Base-by-base conservation (phyloP, 1,140 invertebrate species). In the Drosophila lacteicornis region DNA sequence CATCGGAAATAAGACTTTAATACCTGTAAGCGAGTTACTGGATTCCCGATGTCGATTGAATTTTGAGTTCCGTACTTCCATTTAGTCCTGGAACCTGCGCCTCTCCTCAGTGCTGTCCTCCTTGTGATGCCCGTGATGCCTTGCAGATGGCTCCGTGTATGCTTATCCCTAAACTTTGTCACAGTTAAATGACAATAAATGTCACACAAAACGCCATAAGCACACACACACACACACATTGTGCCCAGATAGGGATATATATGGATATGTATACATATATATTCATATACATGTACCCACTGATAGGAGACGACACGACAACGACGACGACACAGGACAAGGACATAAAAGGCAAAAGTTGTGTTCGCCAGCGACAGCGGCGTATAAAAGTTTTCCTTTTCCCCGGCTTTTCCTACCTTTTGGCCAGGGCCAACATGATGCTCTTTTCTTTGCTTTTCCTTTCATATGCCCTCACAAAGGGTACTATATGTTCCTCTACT, bases 111-210 rank as follows among this genome's bases (percentile, higher is more conserved):
- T 22, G 19, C 19, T 22, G 19, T 22, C 19, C 19, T 13, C 13
- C 57, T 36, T 5, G 3, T 51, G 47, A 15, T 42, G 36, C 36
- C 33, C 22, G 59, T 59, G 69, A 59, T 47, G 43, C 22, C 53
- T 57, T 43, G 12, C 69, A 71, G 55, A 58, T 73, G 69, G 38
- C 38, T 71, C 38, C 38, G 22, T 79, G 82, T 68, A 68, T 86
- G 82, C 79, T 86, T 86, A 86, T 85, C 82, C 82, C 77, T 74
- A 84, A 88, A 88, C 81, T 88, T 88, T 88, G 80, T 88, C 85
- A 90, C 84, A 90, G 85, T 88, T 90, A 90, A 88, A 90, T 88
- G 86, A 88, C 84, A 88, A 88, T 88, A 88, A 88, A 88, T 90
- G 84, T 88, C 84, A 88, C 85, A 90, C 84, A 88, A 90, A 88